Evolutionary conservation across 2,113 vertebrate species (phyloP).

Genomic region (Paralichthys olivaceus): DNA sequence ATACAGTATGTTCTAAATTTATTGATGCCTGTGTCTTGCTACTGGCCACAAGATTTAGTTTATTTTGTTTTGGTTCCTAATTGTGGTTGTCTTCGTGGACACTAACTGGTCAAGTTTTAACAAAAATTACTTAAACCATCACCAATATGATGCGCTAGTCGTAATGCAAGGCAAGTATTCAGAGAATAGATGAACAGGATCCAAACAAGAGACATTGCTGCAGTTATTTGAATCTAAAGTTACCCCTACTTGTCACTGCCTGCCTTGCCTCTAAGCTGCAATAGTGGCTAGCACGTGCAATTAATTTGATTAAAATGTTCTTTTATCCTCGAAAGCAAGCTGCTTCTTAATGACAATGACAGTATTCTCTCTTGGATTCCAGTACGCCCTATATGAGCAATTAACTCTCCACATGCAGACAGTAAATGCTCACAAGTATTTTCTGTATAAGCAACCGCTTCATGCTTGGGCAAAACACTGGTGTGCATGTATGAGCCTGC

Average conservation of each 20-base stretch:
- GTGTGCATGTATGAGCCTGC: constrained; percentile 37
- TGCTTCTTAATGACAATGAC: constrained; percentile 16
- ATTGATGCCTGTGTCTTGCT: too few species aligned
- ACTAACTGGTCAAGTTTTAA: neutral
- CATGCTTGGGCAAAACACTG: constrained; percentile 3
- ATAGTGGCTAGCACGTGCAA: neutral
- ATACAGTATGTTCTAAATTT: too few species aligned
- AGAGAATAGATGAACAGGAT: neutral
- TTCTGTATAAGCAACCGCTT: constrained; percentile 10
- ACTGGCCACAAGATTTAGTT: too few species aligned
- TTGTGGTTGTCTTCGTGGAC: too few species aligned
- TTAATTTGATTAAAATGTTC: neutral
- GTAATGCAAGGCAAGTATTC: neutral
- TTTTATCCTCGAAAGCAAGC: too few species aligned
- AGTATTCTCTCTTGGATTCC: neutral
- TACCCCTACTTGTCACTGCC: neutral
- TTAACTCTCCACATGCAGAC: constrained; percentile 1
- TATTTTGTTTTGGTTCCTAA: too few species aligned
- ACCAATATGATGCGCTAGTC: neutral
- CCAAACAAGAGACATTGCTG: neutral
- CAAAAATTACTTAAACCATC: neutral
- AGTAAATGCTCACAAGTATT: constrained; percentile 2
- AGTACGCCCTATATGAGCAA: neutral
- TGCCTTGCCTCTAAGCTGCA: constrained; percentile 9
- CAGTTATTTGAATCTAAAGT: neutral